These are phyloP conservation scores for Macaria notata DNA, from an alignment of 2,888 invertebrate genomes.

Conservation along the genomic window DNA sequence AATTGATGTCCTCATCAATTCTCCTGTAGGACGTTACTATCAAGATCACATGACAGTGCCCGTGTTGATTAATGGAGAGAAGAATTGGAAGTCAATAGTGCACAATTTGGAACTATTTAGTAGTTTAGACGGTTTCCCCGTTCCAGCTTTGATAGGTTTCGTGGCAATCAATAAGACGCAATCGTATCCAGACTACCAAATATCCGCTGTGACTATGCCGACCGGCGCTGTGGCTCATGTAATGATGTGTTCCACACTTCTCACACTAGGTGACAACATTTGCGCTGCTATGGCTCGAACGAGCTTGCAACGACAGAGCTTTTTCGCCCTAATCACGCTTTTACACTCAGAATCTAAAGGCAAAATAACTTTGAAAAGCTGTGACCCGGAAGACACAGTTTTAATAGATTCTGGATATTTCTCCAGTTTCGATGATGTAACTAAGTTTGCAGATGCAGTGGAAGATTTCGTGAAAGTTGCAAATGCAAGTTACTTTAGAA, in stretches of 20 bases:
- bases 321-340: conserved; percentile 42
- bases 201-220: conserved; percentile 37
- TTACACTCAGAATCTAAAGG: conserved; percentile 53
- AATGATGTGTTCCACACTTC: conserved; percentile 40
- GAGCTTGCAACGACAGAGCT: conserved; percentile 35
- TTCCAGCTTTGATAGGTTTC: conserved; percentile 45
- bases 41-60: conserved; percentile 54
- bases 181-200: conserved; percentile 52
- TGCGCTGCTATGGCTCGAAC: conserved; percentile 40
- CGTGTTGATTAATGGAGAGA: conserved; percentile 41
- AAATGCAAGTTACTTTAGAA: conserved; percentile 37
- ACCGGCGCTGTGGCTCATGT: conserved; percentile 36
- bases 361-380: conserved; percentile 42
- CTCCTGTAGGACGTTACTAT: conserved; percentile 55
- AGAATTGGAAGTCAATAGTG: conserved; percentile 26
- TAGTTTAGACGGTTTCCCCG: conserved; percentile 47
- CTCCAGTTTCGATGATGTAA: conserved; percentile 40
- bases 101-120: conserved; percentile 35
- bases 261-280: conserved; percentile 41
- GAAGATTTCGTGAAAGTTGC: conserved; percentile 39
- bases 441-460: conserved; percentile 32
- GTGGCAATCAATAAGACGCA: conserved; percentile 45
- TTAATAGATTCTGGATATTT: conserved; percentile 47
- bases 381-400: conserved; percentile 44
- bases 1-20: conserved; percentile 45